Evolutionary conservation across 2,888 invertebrate genomes (phyloP), one percentile per base, ranked within the genome.

Genomic region (Oscheius sp.): DNA sequence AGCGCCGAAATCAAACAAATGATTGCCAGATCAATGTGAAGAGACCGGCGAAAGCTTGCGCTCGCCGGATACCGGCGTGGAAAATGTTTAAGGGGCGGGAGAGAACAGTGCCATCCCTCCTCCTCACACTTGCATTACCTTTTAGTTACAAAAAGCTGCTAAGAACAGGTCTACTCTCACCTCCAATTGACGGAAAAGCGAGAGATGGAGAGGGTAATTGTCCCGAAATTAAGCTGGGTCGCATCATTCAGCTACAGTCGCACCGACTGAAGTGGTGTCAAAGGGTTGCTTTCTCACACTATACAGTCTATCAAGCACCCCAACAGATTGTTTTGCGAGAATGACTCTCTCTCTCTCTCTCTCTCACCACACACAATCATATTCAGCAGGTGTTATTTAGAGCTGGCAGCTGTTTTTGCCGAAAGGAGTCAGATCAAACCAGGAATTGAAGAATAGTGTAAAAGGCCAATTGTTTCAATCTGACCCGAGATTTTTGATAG

Each of bases 1-100:
- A 68, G 68, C 68, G 68, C 68, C 37, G 55, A 68, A 68, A 68
- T 68, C 68, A 68, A 68, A 68, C 68, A 68, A 68, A 68, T 68
- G 68, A 68, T 68, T 68, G 68, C 37, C 55, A 53, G 68, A 68
- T 68, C 68, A 68, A 68, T 68, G 68, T 37, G 21, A 65, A n/a
- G 66, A 53, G 66, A 66, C 53, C 53, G 68, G 68, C 13, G 68
- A 55, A 37, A 47, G 21, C 32, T 63, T 63, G 63, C 63, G 48
- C 63, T 60, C 48, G 63, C 63, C 63, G 63, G 63, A 63, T 63
- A 63, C 63, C 63, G 48, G 63, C 21, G 48, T 47, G 63, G 63
- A 35, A 42, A 60, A 60, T 60, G 37, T 33, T 60, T 35, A 33
- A 32, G 63, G 60, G 63, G 63, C 63, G 63, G 21, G 63, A 63